Base-by-base conservation (phyloP, 2,888 invertebrate genomes). In the Apomyelois bistriatella region DNA sequence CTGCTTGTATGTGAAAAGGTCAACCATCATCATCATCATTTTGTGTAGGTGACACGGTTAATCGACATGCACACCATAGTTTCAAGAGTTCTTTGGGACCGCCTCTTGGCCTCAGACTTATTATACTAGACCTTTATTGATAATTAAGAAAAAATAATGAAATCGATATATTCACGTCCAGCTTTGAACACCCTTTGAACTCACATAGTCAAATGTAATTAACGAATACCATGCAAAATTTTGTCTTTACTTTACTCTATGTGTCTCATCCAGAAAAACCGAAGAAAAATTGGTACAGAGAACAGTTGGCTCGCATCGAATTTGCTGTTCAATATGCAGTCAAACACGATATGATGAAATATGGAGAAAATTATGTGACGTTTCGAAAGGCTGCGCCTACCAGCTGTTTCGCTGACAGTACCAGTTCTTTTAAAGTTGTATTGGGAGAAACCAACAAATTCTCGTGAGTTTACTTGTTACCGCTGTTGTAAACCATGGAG, bases 361-460 rank as follows among this genome's bases (percentile, higher is more conserved):
- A 65, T 43, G 64, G 65, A 3, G 35, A 64, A 0, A 53, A 49
- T 3, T 76, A 70, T 52, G 61, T 74, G 8, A 54, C 55, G 1
- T 56, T 76, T 1, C 65, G 62, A 13, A 73, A 72, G 52, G 46
- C 57, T 0, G 46, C 42, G 1, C 59, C 65, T 0, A 56, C 50
- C 1, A 74, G 74, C 47, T 58, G 66, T 0, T 76, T 60, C 53
- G 65, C 68, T 15, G 74, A 76, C 53, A 56, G 60, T 7, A 55
- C 73, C 30, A 65, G 66, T 51, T 28, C 64, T 1, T 68, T 62
- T 58, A 62, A 54, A 28, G 69, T 68, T 15, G 36, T 52, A 8
- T 32, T 56, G 0, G 56, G 58, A 36, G 55, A 59, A 37, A 48
- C 13, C 5, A 56, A 48, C 12, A 58, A 52, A 16, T 16, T 28